A percentile compares a stretch with the other conserved stretches of the same genome.
Conservation (phyloP, 1,140 invertebrate species). For the Episyrphus balteatus region DNA sequence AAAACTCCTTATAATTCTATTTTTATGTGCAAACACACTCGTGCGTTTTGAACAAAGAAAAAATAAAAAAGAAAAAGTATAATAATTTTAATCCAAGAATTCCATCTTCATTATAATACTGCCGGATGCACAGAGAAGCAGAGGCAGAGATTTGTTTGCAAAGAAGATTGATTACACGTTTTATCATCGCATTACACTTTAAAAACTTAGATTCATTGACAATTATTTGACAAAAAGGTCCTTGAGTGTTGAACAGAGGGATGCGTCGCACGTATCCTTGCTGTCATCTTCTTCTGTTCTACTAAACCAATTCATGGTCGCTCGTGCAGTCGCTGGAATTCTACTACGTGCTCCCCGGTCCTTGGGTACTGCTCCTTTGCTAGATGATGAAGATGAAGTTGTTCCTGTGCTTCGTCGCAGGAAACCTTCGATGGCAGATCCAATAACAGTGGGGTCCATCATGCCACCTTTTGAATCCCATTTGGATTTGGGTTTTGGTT, state of each 20-base stretch:
- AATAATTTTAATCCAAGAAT: no score
- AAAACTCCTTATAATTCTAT: no score
- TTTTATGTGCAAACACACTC: no score
- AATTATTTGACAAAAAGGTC: constrained; percentile 69
- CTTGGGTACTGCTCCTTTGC: constrained; percentile 30
- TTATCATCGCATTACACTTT: no score
- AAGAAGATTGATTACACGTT: no score
- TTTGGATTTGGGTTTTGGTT: constrained; percentile 28
- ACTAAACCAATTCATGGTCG: constrained; percentile 30
- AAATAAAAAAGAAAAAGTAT: no score
- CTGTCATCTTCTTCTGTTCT: constrained; percentile 49
- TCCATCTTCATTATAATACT: no score
- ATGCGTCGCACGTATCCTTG: constrained; percentile 58
- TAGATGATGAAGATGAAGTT: constrained; percentile 29
- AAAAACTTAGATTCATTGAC: neutral
- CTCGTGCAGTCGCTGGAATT: constrained; percentile 19
- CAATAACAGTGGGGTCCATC: constrained; percentile 64
- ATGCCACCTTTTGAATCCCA: constrained; percentile 29
- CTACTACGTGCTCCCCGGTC: constrained; percentile 26
- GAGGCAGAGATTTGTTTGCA: no score
- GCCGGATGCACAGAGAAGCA: no score
- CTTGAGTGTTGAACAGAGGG: constrained; percentile 67
- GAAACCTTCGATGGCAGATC: constrained; percentile 71
- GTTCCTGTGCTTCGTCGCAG: constrained; percentile 45
- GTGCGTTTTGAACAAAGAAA: no score